Evolutionary conservation across 2,113 vertebrate genomes (phyloP), one percentile per base, ranked within the genome.

Genomic region (Marmota monax): DNA sequence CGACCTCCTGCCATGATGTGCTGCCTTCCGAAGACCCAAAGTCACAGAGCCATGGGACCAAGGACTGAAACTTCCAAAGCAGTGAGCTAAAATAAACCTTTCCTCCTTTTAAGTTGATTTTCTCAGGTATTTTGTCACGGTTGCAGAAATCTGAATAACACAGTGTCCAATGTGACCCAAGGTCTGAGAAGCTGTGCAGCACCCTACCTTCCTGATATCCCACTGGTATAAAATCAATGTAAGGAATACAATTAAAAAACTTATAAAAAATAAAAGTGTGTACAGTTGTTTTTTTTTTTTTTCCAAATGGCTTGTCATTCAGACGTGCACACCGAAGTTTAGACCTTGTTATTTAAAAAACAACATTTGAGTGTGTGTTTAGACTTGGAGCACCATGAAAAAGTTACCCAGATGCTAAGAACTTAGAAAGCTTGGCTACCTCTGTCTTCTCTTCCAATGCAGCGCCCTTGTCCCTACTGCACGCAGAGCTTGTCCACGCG

Each of bases 381-480:
- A 14, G 16, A 79, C 27, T 34, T 37, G 27, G 5, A 23, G 1
- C 29, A 12, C 48, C 11, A 3, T 14, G 16, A 73, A 96, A 78
- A 61, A 13, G 29, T 37, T 18, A 4, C 34, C 1, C 1, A 42
- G 70, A 87, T 7, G 5, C 22, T 72, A 42, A 65, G n/a, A 77
- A 51, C 7, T 0, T 11, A 70, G 80, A 67, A 61, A 11, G 14
- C 39, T 20, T 48, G 39, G 45, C 53, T 23, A 51, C 14, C 42
- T 53, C 87, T 84, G 79, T 22, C 16, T 20, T 74, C 42, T 53
- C 65, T 90, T 22, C n/a, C 73, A 3, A 20, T 42, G 51, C 27
- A 2, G 12, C 5, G 22, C 18, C 12, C 11, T 14, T 70, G 34
- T 20, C 27, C 0, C 22, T 12, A 20, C 8, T 9, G 18, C 1